Conservation (phyloP, 2,113 vertebrate genomes). For the Acanthochromis polyacanthus region DNA sequence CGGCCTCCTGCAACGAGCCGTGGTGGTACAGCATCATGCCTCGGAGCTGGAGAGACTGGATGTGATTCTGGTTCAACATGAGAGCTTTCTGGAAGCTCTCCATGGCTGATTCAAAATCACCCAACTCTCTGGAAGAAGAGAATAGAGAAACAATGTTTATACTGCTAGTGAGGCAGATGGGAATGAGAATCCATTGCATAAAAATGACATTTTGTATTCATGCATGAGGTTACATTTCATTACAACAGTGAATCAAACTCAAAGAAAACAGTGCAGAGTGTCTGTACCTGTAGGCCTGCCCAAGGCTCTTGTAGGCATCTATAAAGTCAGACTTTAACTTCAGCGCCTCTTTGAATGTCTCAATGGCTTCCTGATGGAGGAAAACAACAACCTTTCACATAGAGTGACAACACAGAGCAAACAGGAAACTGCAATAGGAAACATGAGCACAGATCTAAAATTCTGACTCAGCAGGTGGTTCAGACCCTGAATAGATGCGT, state of each 20-base stretch:
- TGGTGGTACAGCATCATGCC: slow-evolving; percentile 99
- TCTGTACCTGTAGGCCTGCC: slow-evolving; percentile 95
- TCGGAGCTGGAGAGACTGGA: slow-evolving; percentile 95
- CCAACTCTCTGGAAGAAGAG: slow-evolving; percentile 89
- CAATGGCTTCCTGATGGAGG: slow-evolving; percentile 92
- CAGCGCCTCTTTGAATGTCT: slow-evolving; percentile 96
- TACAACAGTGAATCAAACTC: no score
- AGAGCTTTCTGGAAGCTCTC: slow-evolving; percentile 98
- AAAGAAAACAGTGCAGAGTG: background rate
- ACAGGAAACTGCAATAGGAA: slow-evolving; percentile 31
- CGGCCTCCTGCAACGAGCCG: slow-evolving; percentile 93
- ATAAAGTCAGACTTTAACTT: slow-evolving; percentile 97
- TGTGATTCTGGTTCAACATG: slow-evolving; percentile 96
- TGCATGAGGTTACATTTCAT: no score
- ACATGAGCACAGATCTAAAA: background rate
- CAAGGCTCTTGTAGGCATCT: slow-evolving; percentile 97
- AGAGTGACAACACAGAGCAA: background rate
- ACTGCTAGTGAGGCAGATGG: no score
- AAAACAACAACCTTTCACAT: slow-evolving; percentile 7
- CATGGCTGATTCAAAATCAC: slow-evolving; percentile 96
- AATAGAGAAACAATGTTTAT: background rate
- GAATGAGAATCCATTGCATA: no score
- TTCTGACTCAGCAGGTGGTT: slow-evolving; percentile 13
- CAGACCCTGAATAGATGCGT: background rate
- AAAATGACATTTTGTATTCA: no score